These are phyloP conservation scores for Argentina silus DNA, from an alignment of 2,797 vertebrate species.

Conservation along the genomic window DNA sequence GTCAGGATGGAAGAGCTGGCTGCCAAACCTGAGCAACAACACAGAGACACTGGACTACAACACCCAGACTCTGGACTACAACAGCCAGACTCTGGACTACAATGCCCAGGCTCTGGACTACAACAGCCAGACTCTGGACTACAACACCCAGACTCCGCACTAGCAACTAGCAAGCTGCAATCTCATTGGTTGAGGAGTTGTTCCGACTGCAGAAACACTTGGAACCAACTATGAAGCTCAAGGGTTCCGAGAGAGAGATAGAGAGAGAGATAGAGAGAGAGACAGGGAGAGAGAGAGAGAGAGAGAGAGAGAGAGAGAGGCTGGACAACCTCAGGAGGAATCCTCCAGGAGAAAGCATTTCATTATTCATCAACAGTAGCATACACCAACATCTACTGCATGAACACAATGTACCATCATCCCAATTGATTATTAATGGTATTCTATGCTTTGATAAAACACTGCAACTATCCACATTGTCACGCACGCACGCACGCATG, in stretches of 20 bases:
- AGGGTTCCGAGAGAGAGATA: too few relatives aligned
- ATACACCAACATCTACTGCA: neutral
- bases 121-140: neutral
- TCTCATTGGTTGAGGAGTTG: neutral
- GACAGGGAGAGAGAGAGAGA: too few relatives aligned
- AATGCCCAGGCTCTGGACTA: neutral
- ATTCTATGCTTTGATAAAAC: neutral
- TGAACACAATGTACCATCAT: neutral
- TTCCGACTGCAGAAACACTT: too few relatives aligned
- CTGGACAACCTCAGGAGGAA: too few relatives aligned
- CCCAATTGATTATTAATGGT: neutral
- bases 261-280: too few relatives aligned
- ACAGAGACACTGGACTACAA: neutral
- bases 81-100: neutral
- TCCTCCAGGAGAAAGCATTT: too few relatives aligned
- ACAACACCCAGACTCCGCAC: neutral
- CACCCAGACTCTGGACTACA: neutral
- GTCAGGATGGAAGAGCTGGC: neutral
- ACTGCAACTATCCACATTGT: too few relatives aligned
- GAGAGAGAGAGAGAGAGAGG: too few relatives aligned
- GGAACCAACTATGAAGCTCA: too few relatives aligned
- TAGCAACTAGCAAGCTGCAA: neutral
- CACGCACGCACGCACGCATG: too few relatives aligned
- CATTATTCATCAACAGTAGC: too few relatives aligned
- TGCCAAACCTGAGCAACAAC: neutral